phyloP scores from a whole-genome alignment of 2,113 vertebrate species.

The Melozone crissalis region DNA sequence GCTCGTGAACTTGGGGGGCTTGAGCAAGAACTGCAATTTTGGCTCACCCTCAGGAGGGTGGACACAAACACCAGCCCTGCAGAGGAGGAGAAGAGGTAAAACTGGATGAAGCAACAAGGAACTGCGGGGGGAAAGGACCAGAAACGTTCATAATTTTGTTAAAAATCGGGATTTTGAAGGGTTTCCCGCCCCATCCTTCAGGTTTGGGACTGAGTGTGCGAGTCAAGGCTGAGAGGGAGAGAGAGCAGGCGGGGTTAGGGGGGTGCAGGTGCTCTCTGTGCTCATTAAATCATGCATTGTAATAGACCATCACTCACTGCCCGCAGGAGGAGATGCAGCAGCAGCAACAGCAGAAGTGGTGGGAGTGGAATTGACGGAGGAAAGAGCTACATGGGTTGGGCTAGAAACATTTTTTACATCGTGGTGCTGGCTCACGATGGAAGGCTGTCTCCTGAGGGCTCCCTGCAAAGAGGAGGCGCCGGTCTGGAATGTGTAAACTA shows the following conservation, averaged over 20 bases:
- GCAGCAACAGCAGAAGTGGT: slow-evolving; percentile 89
- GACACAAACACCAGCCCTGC: slow-evolving; percentile 35
- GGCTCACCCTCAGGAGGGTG: background rate
- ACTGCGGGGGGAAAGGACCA: background rate
- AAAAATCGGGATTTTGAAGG: background rate
- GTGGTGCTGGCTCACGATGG: slow-evolving; percentile 96
- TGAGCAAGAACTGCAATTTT: background rate
- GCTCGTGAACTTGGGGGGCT: background rate
- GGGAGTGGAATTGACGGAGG: slow-evolving; percentile 89
- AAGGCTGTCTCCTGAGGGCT: slow-evolving; percentile 95
- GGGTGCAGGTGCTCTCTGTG: slow-evolving; percentile 73
- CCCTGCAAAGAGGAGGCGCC: slow-evolving; percentile 90
- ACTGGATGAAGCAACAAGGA: slow-evolving; percentile 29
- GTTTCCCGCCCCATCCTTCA: slow-evolving; percentile 50
- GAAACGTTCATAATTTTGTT: background rate
- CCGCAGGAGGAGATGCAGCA: slow-evolving; percentile 90
- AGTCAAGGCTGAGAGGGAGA: slow-evolving; percentile 58
- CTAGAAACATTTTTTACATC: slow-evolving; percentile 98
- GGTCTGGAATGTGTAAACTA: slow-evolving; percentile 99
- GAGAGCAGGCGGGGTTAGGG: slow-evolving; percentile 69
- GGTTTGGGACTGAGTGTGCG: slow-evolving; percentile 11
- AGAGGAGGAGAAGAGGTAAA: slow-evolving; percentile 52
- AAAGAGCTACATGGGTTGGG: slow-evolving; percentile 93
- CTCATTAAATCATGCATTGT: slow-evolving; percentile 82
- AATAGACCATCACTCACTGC: slow-evolving; percentile 96